Base-by-base conservation (phyloP, 2,797 vertebrate species). In the Argya squamiceps region DNA sequence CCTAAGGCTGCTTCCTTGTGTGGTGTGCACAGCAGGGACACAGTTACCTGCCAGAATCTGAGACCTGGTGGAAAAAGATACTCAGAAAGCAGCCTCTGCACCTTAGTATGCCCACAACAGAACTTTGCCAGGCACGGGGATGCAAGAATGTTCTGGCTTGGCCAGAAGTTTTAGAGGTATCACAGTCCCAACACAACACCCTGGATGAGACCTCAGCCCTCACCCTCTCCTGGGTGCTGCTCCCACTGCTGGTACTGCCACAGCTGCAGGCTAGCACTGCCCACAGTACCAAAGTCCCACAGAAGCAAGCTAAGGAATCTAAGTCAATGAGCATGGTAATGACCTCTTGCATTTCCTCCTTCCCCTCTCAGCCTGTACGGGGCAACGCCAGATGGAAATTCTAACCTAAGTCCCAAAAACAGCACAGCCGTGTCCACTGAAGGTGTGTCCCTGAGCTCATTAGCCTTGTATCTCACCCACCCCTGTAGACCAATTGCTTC, bases 61-160 rank as follows among this genome's bases (percentile, higher is more conserved):
- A 71, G 43, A 89, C 6, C 4, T 29, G 14, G 26, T 64, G 23
- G 46, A 29, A 58, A 69, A 65, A 82, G 29, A 26, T 23, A 20
- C 18, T 87, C 67, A 56, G 75, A 84, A 86, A 93, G 65, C 41
- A n/a, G 49, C 14, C 39, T 75, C 82, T n/a, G 53, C 30, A 30
- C 17, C 9, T 65, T 41, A 60, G 53, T 27, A 15, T 0, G 27
- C 39, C 58, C 30, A 41, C 2, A 3, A 29, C 21, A 63, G 52
- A 75, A 70, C 14, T 63, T 22, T 67, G 15, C 20, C 47, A 65
- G 43, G 36, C 11, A 3, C 1, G 23, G 9, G n/a, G 10, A 73
- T 18, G 12, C 16, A 75, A 79, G 6, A 0, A 0, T 1, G 1
- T n/a, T 47, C 34, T 73, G 46, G 21, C 15, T 64, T 0, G 1